Evolutionary conservation across 2,888 invertebrate species (phyloP).

Genomic region (Keiferia lycopersicella): DNA sequence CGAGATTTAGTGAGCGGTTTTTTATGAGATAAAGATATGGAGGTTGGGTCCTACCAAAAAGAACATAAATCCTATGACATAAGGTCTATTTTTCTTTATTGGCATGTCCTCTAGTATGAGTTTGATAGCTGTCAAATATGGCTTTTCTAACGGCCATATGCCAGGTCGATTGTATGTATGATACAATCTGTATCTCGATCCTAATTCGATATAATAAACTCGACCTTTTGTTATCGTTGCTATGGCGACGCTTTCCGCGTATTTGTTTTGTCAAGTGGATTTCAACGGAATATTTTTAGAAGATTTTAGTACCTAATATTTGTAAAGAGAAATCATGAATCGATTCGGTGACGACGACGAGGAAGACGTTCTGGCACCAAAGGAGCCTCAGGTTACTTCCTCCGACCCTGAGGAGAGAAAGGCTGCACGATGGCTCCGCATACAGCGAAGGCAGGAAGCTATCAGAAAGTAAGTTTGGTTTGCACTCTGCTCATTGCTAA

Average conservation of each 20-base stretch:
- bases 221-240: constrained; percentile 15
- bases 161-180: too few species aligned
- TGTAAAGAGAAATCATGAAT: constrained; percentile 12
- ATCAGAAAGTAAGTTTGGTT: constrained; percentile 69
- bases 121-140: too few species aligned
- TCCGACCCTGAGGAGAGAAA: constrained; percentile 86
- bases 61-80: too few species aligned
- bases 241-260: constrained; percentile 26
- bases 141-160: too few species aligned
- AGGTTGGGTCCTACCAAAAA: too few species aligned
- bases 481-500: background rate
- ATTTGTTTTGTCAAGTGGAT: constrained; percentile 15
- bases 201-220: background rate
- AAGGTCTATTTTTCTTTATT: too few species aligned
- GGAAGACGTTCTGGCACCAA: constrained; percentile 70
- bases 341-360: constrained; percentile 56
- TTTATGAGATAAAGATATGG: too few species aligned
- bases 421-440: constrained; percentile 84
- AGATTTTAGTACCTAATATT: background rate
- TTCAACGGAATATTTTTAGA: constrained; percentile 10
- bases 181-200: too few species aligned
- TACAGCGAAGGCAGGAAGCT: constrained; percentile 83
- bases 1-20: background rate
- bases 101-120: too few species aligned
- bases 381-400: constrained; percentile 83